Conservation (phyloP, 2,113 vertebrate genomes). For the Erpornis zantholeuca region DNA sequence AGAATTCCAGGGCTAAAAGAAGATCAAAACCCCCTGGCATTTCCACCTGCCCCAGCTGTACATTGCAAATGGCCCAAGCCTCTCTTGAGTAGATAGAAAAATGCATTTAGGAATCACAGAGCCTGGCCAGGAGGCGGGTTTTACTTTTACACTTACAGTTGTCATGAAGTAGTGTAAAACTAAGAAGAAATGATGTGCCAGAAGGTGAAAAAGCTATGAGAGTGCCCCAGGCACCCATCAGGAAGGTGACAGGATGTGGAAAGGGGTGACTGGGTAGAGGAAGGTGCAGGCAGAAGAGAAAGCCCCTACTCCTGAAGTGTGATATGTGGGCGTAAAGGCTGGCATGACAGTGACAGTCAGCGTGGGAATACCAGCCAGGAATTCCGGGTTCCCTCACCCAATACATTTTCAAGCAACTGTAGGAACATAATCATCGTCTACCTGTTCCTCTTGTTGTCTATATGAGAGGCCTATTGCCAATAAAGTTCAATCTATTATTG, state of each 20-base stretch:
- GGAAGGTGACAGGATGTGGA: neutral
- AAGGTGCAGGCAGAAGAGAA: neutral
- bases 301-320: neutral
- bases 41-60: accelerated
- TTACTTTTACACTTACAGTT: neutral
- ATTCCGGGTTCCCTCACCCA: neutral
- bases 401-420: neutral
- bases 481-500: neutral
- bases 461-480: neutral
- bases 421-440: neutral
- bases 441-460: neutral
- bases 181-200: neutral
- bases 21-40: neutral
- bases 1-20: accelerated
- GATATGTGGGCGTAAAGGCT: neutral
- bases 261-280: neutral
- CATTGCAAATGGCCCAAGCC: neutral
- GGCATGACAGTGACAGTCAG: neutral
- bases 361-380: neutral
- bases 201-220: neutral
- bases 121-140: neutral
- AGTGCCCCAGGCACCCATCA: accelerated
- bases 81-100: neutral
- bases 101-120: neutral
- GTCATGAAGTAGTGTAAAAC: neutral